Base-by-base conservation (phyloP, 2,888 invertebrate genomes). In the Byasa hedistus region DNA sequence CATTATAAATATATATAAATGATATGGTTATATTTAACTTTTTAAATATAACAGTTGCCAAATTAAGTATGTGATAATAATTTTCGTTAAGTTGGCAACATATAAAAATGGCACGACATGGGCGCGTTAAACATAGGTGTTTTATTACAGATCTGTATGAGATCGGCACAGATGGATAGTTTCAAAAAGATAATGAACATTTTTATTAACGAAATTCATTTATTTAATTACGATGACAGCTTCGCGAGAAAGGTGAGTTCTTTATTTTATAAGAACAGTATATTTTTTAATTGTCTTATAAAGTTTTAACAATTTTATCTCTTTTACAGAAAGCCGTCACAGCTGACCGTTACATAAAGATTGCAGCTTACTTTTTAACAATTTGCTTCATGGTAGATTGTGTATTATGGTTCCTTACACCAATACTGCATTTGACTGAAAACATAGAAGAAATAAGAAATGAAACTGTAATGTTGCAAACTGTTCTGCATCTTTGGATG, bases 401-500 rank as follows among this genome's bases (percentile, higher is more conserved):
- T 68, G 19, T 63, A 0, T 57, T 75, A 0, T 78, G 78, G 77
- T 68, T 70, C n/a, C 57, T 70, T n/a, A 61, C 75, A 5, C 76
- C 78, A 5, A 56, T 75, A 1, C 7, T 70, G 1, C 75, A 78
- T 51, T 79, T 75, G 54, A 59, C 74, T 0, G 65, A 68, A 1
- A 72, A 78, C 60, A 70, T 69, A 12, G 76, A 79, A 1, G 67
- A 65, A 3, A 75, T 77, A 36, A 64, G 66, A 36, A 81, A 81
- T 39, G 71, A 73, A 19, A 76, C 77, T 0, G 68, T 69, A 5
- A 71, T 70, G 19, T 69, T 80, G 17, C 74, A 76, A 70, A 81
- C 78, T 2, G 72, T 77, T 24, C 36, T 77, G 1, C 80, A 81
- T 59, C 39, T 79, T 24, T 75, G 76, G 74, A 65, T 78, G 61